Base-by-base conservation (phyloP, 1,140 invertebrate species). In the Oedothorax gibbosus region DNA sequence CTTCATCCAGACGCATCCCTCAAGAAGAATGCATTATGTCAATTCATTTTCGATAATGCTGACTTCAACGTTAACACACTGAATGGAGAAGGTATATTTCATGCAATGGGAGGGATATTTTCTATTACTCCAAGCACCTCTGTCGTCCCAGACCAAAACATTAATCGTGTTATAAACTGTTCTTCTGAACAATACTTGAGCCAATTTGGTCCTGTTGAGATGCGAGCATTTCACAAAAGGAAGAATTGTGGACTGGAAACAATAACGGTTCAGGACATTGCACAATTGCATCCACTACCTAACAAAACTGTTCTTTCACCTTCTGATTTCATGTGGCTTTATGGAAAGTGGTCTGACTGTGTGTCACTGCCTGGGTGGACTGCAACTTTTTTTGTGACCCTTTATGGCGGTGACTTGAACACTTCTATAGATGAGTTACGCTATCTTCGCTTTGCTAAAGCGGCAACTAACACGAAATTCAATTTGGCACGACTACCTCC, bases 31-130 rank as follows among this genome's bases (percentile, higher is more conserved):
- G 53, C 86, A 10, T 87, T 87, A 7, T 76, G 69, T 35, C 86
- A 86, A 56, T 85, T 84, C 60, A 53, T 54, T 35, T 89, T 87
- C 79, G 88, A 89, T 76, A 89, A 89, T 76, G 88, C 87, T 18
- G 88, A 88, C 53, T 81, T 87, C 35, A 87, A 89, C 84, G 69
- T 88, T 18, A 35, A 68, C 57, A 89, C 88, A 15, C 35, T 89
- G 0, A 85, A 87, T 82, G 87, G 87, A 18, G 49, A n/a, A 14
- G 68, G 83, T 51, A 89, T 86, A 0, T 89, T 89, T 72, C 88
- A 88, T 65, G 60, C n/a, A 20, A 87, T 89, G 86, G 88, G 87
- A 49, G 86, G 87, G 9, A 86, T 88, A n/a, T 68, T 50, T 51
- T 80, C 51, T 64, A 51, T 76, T 18, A 88, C 87, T 56, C 85